Evolutionary conservation across 1,140 invertebrate species (phyloP).

Genomic region (Trissolcus basalis): DNA sequence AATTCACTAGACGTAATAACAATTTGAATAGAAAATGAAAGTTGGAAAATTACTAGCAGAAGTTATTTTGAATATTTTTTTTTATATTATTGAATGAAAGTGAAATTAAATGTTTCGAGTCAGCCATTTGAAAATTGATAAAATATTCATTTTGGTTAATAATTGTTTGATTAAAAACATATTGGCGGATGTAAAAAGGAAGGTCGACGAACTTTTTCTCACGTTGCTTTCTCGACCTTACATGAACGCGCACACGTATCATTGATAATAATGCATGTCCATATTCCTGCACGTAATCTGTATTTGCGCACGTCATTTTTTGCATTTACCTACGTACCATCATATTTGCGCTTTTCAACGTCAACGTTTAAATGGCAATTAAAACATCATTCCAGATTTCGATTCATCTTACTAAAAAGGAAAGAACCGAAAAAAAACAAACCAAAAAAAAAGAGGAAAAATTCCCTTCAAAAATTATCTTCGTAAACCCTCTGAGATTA

Average conservation of each 20-base stretch:
- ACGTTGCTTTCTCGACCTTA: slow-evolving; percentile 25
- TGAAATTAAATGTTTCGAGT: too few species aligned
- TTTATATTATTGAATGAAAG: too few species aligned
- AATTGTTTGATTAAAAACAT: not conserved
- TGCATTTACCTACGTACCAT: slow-evolving; percentile 19
- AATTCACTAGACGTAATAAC: too few species aligned
- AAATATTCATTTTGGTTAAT: too few species aligned
- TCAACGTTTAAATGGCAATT: slow-evolving; percentile 2
- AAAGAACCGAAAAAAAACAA: not conserved
- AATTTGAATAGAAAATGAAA: too few species aligned
- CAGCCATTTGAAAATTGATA: too few species aligned
- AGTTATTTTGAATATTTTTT: too few species aligned
- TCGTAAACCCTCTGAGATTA: too few species aligned
- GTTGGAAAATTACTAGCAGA: too few species aligned
- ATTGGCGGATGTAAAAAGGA: not conserved
- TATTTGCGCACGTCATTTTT: slow-evolving; percentile 45
- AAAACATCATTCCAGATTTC: slow-evolving; percentile 6
- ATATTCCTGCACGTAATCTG: slow-evolving; percentile 48
- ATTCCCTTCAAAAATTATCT: too few species aligned
- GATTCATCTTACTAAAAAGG: not conserved
- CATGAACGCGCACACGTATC: slow-evolving; percentile 33
- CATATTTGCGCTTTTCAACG: slow-evolving; percentile 26
- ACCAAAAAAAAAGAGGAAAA: not conserved
- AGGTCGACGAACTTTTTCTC: slow-evolving; percentile 40
- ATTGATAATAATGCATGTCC: slow-evolving; percentile 38